Evolutionary conservation across 2,797 vertebrate genomes (phyloP).

Genomic region (Mus spretus): DNA sequence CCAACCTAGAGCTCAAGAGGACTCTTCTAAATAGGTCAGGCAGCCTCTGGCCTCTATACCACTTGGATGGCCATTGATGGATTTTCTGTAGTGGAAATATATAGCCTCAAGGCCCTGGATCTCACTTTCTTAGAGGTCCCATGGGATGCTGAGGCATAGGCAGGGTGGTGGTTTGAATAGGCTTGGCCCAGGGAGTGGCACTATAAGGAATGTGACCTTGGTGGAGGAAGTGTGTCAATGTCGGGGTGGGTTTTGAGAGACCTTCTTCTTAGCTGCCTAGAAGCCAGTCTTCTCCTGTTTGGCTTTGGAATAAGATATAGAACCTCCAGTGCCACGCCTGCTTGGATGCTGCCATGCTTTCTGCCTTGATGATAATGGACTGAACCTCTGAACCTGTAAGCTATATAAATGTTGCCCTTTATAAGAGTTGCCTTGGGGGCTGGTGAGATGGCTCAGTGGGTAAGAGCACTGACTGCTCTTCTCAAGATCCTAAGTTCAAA

Average conservation of each 20-base stretch:
- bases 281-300: neutral
- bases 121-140: neutral
- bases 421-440: too few relatives aligned
- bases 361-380: neutral
- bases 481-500: too few relatives aligned
- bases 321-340: neutral
- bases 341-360: neutral
- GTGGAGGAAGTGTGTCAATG: neutral
- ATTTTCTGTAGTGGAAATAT: neutral
- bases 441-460: too few relatives aligned
- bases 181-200: neutral
- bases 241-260: neutral
- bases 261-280: neutral
- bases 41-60: neutral
- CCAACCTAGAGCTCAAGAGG: neutral
- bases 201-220: neutral
- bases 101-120: neutral
- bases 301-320: neutral
- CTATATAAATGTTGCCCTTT: neutral
- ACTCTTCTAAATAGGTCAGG: neutral
- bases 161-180: neutral
- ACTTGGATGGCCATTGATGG: rapidly evolving
- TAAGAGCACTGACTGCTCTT: too few relatives aligned
- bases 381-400: neutral
- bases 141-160: neutral